Conservation (phyloP, 2,113 vertebrate species). For the Nothobranchius furzeri region DNA sequence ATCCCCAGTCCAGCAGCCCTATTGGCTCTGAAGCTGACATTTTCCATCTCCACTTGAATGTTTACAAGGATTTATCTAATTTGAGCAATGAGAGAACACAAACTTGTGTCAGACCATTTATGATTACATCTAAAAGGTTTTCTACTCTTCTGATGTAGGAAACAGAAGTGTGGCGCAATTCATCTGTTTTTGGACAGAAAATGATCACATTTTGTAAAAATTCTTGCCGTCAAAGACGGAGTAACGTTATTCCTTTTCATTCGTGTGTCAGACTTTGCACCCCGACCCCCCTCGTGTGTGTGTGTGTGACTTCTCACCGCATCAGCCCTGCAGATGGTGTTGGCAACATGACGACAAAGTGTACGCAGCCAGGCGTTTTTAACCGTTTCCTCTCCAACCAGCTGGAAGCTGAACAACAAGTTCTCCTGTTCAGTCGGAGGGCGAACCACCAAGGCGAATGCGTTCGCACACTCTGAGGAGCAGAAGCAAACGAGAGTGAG, state of each 20-base stretch:
- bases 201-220: not conserved
- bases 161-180: not conserved
- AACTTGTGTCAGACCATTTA: no score
- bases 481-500: not conserved
- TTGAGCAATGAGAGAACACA: no score
- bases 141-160: not conserved
- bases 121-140: not conserved
- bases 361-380: conserved; percentile 90
- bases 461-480: conserved; percentile 89
- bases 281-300: not conserved
- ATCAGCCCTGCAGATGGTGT: conserved; percentile 96
- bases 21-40: no score
- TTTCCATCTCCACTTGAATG: no score
- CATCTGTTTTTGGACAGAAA: not conserved
- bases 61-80: no score
- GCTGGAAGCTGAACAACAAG: conserved; percentile 95
- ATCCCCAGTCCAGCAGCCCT: no score
- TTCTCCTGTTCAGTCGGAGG: conserved; percentile 95
- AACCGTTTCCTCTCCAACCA: conserved; percentile 86
- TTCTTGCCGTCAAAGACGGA: not conserved
- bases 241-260: not conserved
- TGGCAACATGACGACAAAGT: conserved; percentile 93
- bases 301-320: conserved; percentile 81
- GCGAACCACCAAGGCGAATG: conserved; percentile 93
- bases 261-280: not conserved